phyloP scores from a whole-genome alignment of 2,888 invertebrate species.

The Cryptus armator region DNA sequence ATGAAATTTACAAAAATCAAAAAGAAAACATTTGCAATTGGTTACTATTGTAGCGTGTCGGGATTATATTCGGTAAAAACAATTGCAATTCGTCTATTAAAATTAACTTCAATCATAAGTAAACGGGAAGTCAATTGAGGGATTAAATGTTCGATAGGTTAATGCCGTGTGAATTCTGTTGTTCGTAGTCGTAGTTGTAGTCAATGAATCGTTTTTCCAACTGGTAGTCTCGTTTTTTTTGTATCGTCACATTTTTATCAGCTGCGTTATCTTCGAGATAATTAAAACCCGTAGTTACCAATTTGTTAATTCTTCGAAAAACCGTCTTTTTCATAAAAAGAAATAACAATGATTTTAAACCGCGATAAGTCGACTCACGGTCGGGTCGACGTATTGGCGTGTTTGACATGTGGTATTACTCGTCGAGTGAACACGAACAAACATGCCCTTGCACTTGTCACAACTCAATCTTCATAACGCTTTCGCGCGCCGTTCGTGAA shows the following conservation, averaged over 20 bases:
- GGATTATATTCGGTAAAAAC: neutral
- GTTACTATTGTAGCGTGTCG: neutral
- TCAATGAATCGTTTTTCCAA: neutral
- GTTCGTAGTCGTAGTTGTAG: too few relatives aligned
- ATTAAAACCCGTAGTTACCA: neutral
- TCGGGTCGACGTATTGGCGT: neutral
- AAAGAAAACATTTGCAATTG: neutral
- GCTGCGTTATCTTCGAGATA: neutral
- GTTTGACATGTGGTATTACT: slow-evolving; percentile 3
- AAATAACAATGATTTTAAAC: neutral
- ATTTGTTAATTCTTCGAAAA: too few relatives aligned
- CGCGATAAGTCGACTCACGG: neutral
- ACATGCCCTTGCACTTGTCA: slow-evolving; percentile 47
- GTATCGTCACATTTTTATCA: neutral
- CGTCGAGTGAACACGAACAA: neutral
- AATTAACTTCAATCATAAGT: neutral
- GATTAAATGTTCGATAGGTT: slow-evolving; percentile 30
- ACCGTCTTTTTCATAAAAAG: too few relatives aligned
- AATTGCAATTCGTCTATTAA: neutral
- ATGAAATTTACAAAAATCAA: neutral
- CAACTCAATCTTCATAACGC: slow-evolving; percentile 2
- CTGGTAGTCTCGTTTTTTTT: neutral
- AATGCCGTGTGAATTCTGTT: slow-evolving; percentile 30
- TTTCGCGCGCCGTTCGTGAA: neutral
- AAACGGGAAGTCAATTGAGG: too few relatives aligned